Conservation (phyloP, 2,888 invertebrate genomes). For the Resseliella maxima region DNA sequence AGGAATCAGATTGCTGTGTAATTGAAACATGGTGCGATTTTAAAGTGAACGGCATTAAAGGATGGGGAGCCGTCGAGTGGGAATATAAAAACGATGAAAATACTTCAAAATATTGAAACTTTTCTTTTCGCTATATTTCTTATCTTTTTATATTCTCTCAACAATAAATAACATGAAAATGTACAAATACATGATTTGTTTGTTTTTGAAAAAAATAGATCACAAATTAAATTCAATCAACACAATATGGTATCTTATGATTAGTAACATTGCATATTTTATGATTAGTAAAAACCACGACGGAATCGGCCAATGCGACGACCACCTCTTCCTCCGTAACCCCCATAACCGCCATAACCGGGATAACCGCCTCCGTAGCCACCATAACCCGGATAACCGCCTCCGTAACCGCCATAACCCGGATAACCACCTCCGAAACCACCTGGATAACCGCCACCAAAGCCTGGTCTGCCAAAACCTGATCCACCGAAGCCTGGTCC, state of each 20-base stretch:
- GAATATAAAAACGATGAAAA: slow-evolving; percentile 70
- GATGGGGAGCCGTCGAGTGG: slow-evolving; percentile 76
- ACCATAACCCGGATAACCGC: not conserved
- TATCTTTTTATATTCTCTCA: not conserved
- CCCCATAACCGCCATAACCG: not conserved
- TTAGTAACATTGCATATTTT: no score
- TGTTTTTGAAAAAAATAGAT: not conserved
- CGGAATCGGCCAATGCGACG: not conserved
- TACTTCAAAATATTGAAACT: not conserved
- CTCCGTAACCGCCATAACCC: not conserved
- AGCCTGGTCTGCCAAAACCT: not conserved
- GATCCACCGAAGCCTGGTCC: not conserved
- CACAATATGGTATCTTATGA: no score
- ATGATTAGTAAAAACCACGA: not conserved
- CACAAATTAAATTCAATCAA: no score
- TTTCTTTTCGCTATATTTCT: not conserved
- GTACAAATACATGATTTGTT: not conserved
- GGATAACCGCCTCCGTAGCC: not conserved
- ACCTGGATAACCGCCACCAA: not conserved
- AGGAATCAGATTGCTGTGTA: slow-evolving; percentile 72
- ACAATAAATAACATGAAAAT: not conserved
- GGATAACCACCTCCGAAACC: not conserved
- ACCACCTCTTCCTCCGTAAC: not conserved
- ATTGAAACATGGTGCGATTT: slow-evolving; percentile 72
- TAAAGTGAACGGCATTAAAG: slow-evolving; percentile 73